Percentiles rank a stretch among this genome's conserved stretches.
Evolutionary conservation across 2,888 invertebrate genomes (phyloP).

Genomic region (Prenolepis imparis): DNA sequence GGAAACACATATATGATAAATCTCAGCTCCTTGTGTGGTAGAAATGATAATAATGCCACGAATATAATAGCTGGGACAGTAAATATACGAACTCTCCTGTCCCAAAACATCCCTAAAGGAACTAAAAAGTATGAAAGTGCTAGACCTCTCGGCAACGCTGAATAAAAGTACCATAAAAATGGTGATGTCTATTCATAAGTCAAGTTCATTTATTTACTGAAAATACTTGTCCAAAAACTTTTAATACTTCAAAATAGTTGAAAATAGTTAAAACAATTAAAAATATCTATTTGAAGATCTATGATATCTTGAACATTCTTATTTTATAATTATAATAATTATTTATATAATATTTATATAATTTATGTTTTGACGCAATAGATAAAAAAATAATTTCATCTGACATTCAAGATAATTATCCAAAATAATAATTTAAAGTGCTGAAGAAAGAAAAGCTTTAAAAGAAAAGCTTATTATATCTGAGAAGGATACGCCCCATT

Average conservation of each 20-base stretch:
- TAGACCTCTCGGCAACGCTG: slow-evolving; percentile 97
- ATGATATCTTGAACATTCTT: neutral
- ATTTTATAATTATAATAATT: no score
- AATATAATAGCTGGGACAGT: slow-evolving; percentile 92
- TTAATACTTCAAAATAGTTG: neutral
- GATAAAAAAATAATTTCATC: neutral
- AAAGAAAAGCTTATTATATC: slow-evolving; percentile 7
- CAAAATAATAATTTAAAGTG: neutral
- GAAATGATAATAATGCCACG: slow-evolving; percentile 95
- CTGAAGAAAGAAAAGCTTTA: slow-evolving; percentile 15
- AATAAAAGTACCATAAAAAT: slow-evolving; percentile 99
- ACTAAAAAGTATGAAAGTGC: slow-evolving; percentile 93
- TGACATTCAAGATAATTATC: neutral
- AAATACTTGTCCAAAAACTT: neutral
- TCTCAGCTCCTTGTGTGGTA: slow-evolving; percentile 99
- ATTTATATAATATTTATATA: no score
- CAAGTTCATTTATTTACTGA: slow-evolving; percentile 78
- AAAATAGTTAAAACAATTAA: no score
- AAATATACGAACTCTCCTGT: slow-evolving; percentile 90
- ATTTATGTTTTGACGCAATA: neutral
- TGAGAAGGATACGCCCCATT: slow-evolving; percentile 98
- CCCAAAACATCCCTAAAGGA: slow-evolving; percentile 92
- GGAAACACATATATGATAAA: slow-evolving; percentile 99
- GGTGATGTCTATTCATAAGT: slow-evolving; percentile 92
- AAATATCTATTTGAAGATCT: slow-evolving; percentile 25